Evolutionary conservation across 2,888 invertebrate genomes (phyloP), one percentile per base, ranked within the genome.

Genomic region (Ephialtes manifestator): DNA sequence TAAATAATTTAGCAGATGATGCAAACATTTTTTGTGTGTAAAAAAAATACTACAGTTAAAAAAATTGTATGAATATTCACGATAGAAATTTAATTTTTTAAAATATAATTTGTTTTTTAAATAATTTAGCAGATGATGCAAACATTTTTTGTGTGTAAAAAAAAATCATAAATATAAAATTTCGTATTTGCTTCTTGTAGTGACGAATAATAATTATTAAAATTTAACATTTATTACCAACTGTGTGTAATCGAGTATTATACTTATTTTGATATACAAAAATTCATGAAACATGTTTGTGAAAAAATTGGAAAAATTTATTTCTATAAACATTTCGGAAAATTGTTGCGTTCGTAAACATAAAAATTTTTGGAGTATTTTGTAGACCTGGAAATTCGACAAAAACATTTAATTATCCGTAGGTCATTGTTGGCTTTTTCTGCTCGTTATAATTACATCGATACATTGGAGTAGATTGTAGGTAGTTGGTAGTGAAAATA

Each of bases 401-500:
- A 20, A 15, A 55, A 67, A 31, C n/a, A 46, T 20, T 67, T 53
- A 63, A 31, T 70, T 43, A 51, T 53, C 63, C 24, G 81, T 82
- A 77, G 65, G 63, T 55, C 35, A 55, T 58, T 46, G 46, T 77
- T 48, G 20, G 53, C 76, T 77, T 39, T 35, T 46, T 43, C 24
- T 65, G 65, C 71, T 72, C 35, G 65, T 82, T 67, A 77, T 28
- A n/a, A 65, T 46, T 39, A 31, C 28, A 15, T 35, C n/a, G 43
- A 70, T 24, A 39, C 13, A 46, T 55, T 20, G n/a, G 20, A 35
- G 71, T 71, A 55, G 71, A 71, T 24, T 67, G 53, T 55, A 71
- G 70, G 15, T 58, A 77, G 71, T 55, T 11, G 18, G 81, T 82
- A 82, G 82, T 20, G 46, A 53, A 18, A 76, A 67, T 53, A 46